Conservation (phyloP, 2,888 invertebrate genomes). For the Eupithecia subumbrata region DNA sequence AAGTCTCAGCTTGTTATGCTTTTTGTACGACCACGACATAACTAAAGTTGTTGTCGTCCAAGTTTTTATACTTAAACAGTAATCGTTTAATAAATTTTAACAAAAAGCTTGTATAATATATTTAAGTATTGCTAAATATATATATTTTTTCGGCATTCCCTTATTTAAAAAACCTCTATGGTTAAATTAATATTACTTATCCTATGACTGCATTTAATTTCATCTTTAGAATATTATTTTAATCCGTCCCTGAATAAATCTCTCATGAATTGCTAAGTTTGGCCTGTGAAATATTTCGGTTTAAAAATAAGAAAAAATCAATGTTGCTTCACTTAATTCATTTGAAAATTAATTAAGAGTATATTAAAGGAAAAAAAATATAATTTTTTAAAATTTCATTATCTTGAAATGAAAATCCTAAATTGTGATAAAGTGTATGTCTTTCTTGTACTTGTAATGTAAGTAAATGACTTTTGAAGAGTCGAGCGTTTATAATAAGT, state of each 20-base stretch:
- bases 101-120: neutral
- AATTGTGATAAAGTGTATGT: conserved; percentile 33
- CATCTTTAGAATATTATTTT: neutral
- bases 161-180: neutral
- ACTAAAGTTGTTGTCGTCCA: neutral
- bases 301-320: neutral
- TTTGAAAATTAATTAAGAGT: neutral
- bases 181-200: neutral
- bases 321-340: neutral
- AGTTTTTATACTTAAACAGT: neutral
- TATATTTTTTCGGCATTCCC: neutral
- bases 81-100: neutral
- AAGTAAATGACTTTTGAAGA: conserved; percentile 34
- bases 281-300: neutral
- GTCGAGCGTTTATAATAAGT: conserved; percentile 27
- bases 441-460: conserved; percentile 15
- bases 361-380: neutral
- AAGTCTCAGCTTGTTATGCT: neutral
- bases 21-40: neutral
- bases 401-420: conserved; percentile 7
- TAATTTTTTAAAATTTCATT: neutral
- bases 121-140: neutral
- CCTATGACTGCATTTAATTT: neutral
- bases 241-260: neutral
- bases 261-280: neutral